Conservation (phyloP, 1,140 invertebrate genomes). For the Papilio dardanus region DNA sequence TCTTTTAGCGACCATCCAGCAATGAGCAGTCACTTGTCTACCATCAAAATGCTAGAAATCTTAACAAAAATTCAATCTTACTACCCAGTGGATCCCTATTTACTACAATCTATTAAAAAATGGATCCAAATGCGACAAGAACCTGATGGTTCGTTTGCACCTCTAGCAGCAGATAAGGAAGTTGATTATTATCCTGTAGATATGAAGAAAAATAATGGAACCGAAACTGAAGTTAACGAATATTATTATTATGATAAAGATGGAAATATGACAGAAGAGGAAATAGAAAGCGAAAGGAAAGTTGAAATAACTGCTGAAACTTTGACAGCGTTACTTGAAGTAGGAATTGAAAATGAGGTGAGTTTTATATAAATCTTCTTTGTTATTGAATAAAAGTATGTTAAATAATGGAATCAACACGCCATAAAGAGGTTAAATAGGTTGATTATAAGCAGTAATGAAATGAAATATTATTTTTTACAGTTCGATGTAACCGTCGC, state of each 20-base stretch:
- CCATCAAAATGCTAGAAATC: conserved; percentile 83
- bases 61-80: conserved; percentile 83
- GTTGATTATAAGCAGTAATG: background rate
- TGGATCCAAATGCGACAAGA: conserved; percentile 84
- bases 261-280: conserved; percentile 78
- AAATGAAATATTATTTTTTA: conserved; percentile 26
- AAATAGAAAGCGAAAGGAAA: conserved; percentile 78
- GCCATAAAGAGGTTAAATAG: too few relatives aligned
- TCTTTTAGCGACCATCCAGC: conserved; percentile 86
- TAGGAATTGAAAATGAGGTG: conserved; percentile 84
- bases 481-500: conserved; percentile 78
- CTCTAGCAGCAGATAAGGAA: conserved; percentile 82
- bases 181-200: conserved; percentile 78
- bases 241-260: conserved; percentile 78
- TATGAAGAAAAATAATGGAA: conserved; percentile 62
- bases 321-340: conserved; percentile 82
- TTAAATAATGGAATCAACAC: too few relatives aligned
- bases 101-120: conserved; percentile 82
- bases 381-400: background rate
- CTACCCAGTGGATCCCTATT: conserved; percentile 83
- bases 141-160: conserved; percentile 83
- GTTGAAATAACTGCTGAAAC: conserved; percentile 85
- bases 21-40: conserved; percentile 83
- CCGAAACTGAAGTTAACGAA: conserved; percentile 67
- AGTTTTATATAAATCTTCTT: background rate